Base-by-base conservation (phyloP, 2,113 vertebrate species). In the Callipepla californica region DNA sequence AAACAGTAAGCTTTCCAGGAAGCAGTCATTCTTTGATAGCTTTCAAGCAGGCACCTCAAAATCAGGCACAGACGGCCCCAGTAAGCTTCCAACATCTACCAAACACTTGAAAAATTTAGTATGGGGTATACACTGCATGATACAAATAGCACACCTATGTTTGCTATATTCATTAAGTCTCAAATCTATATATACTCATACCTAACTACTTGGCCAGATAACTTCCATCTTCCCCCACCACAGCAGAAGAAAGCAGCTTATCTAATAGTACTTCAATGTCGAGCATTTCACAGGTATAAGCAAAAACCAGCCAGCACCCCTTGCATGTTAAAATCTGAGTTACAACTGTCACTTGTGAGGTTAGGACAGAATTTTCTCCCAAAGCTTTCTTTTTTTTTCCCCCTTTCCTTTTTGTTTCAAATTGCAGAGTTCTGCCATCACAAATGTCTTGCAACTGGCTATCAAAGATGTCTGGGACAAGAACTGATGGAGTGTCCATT, bases 1-100 rank as follows among this genome's bases (percentile, higher is more conserved):
- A 42, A 89, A 88, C 30, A 81, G 77, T 38, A 25, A 86, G 65
- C 78, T 75, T 96, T 92, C 79, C 65, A 95, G 45, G 83, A 90
- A 80, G 48, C 62, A 96, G 89, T 66, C 86, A 9, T 92, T 96
- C 74, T 93, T 91, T 94, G 80, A 92, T 90, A 82, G 81, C 80
- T 94, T 97, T 96, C 80, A 95, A 97, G 95, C 95, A 95, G 96
- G 95, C 66, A 97, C 59, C 92, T 96, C 88, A 96, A 97, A 91
- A 96, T 85, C 61, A 91, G 90, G 93, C 92, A 96, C 89, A 94
- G 82, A 85, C 1, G 48, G 85, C 90, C 93, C 78, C 87, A 95
- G 86, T 40, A 92, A 95, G 61, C 87, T 95, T 93, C 88, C 95
- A 96, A 50, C 51, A 92, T 28, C 92, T 62, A 93, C 40, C 74